Evolutionary conservation across 2,888 invertebrate species (phyloP), one percentile per base, ranked within the genome.

Genomic region (Chaetogeoica ovagalla): DNA sequence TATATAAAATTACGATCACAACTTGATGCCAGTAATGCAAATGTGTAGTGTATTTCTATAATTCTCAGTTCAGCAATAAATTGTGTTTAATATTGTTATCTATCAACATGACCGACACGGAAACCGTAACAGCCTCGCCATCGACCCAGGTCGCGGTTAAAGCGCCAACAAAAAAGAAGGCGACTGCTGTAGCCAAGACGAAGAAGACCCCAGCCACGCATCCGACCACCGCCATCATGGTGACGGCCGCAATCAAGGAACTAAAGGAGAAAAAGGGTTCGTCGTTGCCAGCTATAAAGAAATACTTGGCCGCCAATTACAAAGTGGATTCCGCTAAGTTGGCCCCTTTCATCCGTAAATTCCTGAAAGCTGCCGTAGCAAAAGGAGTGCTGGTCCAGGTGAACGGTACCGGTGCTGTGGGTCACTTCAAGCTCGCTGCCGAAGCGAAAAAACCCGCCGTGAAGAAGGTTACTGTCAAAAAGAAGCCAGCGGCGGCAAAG

Each of bases 341-440:
- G 66, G 87, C 88, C 2, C 88, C 88, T 2, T 90, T 88, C 85
- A 90, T 91, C 83, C 90, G 88, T 83, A 89, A 89, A 82, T 90
- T 88, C 83, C 83, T 91, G 82, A 90, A 89, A 85, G 85, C 86
- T 23, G 89, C 89, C 37, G 89, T 91, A 23, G 86, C 85, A 0
- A 83, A 83, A 62, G 74, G 73, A 39, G n/a, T 11, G 21, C 13
- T 60, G 60, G 60, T 60, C 17, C 60, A 60, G 21, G 23, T 23
- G n/a, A 60, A 60, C 19, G n/a, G 60, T 9, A 23, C 60, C 1
- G 60, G 60, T 7, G 43, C 43, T 43, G 43, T 43, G 4, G 83
- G 89, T 89, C 62, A 88, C 0, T 87, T 87, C 85, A 88, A 88
- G 83, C 84, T 88, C n/a, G 86, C 87, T n/a, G 85, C 21, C 0